These are phyloP conservation scores for Cenopis cana DNA, from an alignment of 2,888 invertebrate species.

Conservation along the genomic window DNA sequence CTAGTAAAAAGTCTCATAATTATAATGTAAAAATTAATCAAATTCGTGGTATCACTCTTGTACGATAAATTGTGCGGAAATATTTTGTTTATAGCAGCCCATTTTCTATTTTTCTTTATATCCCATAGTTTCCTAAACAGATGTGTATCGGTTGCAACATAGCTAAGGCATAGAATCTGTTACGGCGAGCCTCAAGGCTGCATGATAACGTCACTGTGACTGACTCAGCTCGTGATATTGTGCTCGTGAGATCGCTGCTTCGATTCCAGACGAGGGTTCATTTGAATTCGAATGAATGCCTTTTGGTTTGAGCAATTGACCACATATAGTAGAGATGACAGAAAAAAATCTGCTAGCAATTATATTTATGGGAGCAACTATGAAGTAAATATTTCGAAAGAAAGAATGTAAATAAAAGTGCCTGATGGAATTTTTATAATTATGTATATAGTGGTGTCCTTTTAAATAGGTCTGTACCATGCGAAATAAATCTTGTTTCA, in stretches of 20 bases:
- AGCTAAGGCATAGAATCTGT: slow-evolving; percentile 7
- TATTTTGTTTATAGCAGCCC: too few relatives aligned
- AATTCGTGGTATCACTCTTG: too few relatives aligned
- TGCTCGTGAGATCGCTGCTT: slow-evolving; percentile 53
- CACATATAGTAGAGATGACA: too few relatives aligned
- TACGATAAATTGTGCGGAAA: too few relatives aligned
- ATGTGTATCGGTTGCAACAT: slow-evolving; percentile 9
- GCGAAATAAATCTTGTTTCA: not conserved
- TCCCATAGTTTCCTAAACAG: slow-evolving; percentile 2
- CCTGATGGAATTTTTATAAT: not conserved
- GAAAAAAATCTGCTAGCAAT: too few relatives aligned
- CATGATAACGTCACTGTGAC: slow-evolving; percentile 37
- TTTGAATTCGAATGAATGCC: slow-evolving; percentile 38
- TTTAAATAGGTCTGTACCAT: not conserved
- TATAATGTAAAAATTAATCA: too few relatives aligned
- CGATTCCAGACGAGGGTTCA: slow-evolving; percentile 46
- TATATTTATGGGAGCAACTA: too few relatives aligned
- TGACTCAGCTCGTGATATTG: slow-evolving; percentile 40
- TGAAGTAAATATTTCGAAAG: not conserved
- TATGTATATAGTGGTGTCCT: too few relatives aligned
- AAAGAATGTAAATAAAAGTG: not conserved
- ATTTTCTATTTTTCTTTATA: not conserved
- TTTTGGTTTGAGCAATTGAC: not conserved
- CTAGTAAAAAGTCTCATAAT: too few relatives aligned
- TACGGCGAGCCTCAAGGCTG: slow-evolving; percentile 42